phyloP scores from a whole-genome alignment of 2,888 invertebrate genomes.

The Andrena bicolor region DNA sequence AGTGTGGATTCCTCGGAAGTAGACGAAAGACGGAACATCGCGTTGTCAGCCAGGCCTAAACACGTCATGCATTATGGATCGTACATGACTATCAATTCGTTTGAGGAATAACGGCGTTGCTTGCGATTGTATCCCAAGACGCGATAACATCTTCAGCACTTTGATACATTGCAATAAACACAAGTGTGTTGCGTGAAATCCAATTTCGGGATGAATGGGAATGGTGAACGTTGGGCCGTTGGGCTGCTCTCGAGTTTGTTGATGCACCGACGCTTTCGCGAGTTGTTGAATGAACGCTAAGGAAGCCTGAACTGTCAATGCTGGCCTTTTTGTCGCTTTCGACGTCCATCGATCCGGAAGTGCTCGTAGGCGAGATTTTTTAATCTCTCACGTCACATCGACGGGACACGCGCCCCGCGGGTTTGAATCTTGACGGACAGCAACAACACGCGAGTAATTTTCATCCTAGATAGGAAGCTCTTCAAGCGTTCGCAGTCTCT shows the following conservation, averaged over 20 bases:
- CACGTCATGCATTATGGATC: slow-evolving; percentile 55
- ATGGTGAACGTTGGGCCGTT: neutral
- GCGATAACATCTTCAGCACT: neutral
- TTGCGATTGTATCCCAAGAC: neutral
- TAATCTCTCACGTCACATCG: slow-evolving; percentile 50
- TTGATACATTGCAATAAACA: neutral
- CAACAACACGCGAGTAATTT: slow-evolving; percentile 33
- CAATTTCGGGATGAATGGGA: neutral
- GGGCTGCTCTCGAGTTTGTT: neutral
- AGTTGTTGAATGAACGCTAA: slow-evolving; percentile 1
- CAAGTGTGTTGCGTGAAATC: neutral
- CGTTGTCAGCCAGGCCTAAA: slow-evolving; percentile 14
- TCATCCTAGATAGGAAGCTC: slow-evolving; percentile 9
- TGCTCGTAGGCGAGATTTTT: slow-evolving; percentile 45
- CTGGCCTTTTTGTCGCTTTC: slow-evolving; percentile 15
- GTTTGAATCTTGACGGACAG: slow-evolving; percentile 21
- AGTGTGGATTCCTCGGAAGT: slow-evolving; percentile 20
- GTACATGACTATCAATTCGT: slow-evolving; percentile 20
- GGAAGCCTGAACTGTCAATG: slow-evolving; percentile 26
- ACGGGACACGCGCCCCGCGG: neutral
- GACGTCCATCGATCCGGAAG: slow-evolving; percentile 1
- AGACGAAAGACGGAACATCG: slow-evolving; percentile 41
- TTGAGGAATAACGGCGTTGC: neutral
- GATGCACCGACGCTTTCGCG: neutral
- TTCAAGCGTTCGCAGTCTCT: slow-evolving; percentile 17